A percentile compares a stretch with the other conserved stretches of the same genome.
These are phyloP conservation scores for Hucho hucho DNA, from an alignment of 2,113 vertebrate species.

Conservation along the genomic window DNA sequence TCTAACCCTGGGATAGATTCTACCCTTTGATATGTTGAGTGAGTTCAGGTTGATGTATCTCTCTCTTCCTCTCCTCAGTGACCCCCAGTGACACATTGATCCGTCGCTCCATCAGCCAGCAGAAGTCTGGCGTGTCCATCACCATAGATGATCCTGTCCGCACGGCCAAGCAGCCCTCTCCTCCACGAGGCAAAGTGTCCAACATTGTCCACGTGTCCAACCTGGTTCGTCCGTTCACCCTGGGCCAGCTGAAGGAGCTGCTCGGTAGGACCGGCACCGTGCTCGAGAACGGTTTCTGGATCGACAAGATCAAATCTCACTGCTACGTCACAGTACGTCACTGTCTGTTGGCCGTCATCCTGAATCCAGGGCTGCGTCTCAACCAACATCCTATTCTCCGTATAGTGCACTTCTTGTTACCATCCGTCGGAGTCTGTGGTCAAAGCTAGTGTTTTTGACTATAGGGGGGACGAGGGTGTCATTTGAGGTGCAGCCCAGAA, in stretches of 20 bases:
- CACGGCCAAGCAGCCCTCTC: conserved; percentile 80
- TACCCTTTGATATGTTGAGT: neutral
- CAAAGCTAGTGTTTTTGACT: too few relatives aligned
- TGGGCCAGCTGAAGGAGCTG: conserved; percentile 88
- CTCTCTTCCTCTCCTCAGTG: conserved; percentile 58
- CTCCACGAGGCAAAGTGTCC: conserved; percentile 82
- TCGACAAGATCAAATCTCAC: conserved; percentile 93
- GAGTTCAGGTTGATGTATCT: neutral
- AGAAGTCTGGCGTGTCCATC: conserved; percentile 85
- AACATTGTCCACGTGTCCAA: conserved; percentile 88
- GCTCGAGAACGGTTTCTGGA: conserved; percentile 89
- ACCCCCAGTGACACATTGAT: conserved; percentile 81
- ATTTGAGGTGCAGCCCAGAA: too few relatives aligned
- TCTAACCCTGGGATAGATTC: neutral
- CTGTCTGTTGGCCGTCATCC: neutral
- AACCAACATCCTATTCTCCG: conserved; percentile 78
- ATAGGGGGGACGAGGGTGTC: neutral
- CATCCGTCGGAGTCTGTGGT: conserved; percentile 16
- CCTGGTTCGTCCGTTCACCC: conserved; percentile 90
- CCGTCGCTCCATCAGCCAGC: conserved; percentile 88
- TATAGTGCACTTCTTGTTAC: conserved; percentile 84
- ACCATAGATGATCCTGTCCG: conserved; percentile 92
- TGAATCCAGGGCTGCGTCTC: neutral
- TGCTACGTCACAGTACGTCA: conserved; percentile 84
- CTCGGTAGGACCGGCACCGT: conserved; percentile 83